A percentile compares a stretch with the other conserved stretches of the same genome.
phyloP scores from a whole-genome alignment of 2,888 invertebrate species.

The Caenorhabditis macrosperma region DNA sequence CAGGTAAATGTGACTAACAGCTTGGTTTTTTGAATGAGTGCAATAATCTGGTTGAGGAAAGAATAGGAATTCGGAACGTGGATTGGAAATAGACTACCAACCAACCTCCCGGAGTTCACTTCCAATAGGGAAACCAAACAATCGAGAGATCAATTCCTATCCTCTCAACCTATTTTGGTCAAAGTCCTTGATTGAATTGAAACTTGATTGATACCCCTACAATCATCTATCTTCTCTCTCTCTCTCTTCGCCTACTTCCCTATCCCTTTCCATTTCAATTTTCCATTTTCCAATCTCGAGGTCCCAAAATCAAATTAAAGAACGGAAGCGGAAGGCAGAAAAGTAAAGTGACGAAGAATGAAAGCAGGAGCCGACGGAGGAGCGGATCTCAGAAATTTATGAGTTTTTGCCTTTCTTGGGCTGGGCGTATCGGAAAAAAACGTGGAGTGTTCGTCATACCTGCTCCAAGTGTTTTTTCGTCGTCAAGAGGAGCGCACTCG shows the following conservation, averaged over 20 bases:
- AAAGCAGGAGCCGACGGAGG: not conserved
- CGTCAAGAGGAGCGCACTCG: not conserved
- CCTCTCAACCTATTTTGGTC: too few relatives aligned
- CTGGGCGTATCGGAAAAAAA: not conserved
- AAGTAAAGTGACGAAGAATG: not conserved
- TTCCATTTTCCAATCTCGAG: not conserved
- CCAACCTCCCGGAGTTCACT: too few relatives aligned
- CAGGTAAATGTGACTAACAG: too few relatives aligned
- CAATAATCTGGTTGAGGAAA: too few relatives aligned
- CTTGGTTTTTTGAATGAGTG: too few relatives aligned
- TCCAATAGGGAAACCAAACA: too few relatives aligned
- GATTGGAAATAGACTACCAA: too few relatives aligned
- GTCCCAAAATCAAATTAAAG: not conserved
- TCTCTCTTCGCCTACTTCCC: too few relatives aligned
- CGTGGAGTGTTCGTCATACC: not conserved
- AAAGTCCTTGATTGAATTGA: too few relatives aligned
- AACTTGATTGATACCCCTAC: not conserved
- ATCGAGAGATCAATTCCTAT: too few relatives aligned
- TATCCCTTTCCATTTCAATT: too few relatives aligned
- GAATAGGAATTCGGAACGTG: too few relatives aligned
- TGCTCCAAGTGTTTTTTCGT: not conserved
- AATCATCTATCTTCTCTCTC: not conserved
- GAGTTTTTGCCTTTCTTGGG: conserved; percentile 2
- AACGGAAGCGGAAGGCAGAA: not conserved
- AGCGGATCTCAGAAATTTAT: conserved; percentile 35